Base-by-base conservation (phyloP, 2,888 invertebrate species). In the Cheilosia vulpina region DNA sequence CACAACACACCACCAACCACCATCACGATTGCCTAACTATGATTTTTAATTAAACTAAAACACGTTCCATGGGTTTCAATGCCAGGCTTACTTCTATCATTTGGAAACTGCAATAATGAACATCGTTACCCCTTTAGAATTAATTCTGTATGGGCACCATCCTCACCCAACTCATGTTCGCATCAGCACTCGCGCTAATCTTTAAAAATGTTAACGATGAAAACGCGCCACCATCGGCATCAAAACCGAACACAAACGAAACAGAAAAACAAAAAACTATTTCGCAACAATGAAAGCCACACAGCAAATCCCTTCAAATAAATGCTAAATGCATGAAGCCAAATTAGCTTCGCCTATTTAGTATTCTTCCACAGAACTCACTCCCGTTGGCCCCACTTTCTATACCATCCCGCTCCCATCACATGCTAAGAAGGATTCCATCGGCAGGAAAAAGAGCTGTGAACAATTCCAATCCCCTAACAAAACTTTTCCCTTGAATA, bases 341-440 rank as follows among this genome's bases (percentile, higher is more conserved):
- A 77, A 82, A 82, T 82, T 82, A 82, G 82, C 71, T 21, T 17
- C 34, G 47, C n/a, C 82, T 82, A 66, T 62, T 82, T 77, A 72
- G 65, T 77, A 82, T 82, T 77, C 82, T 82, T 77, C 82, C 34
- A 50, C 55, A 65, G 65, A 79, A 73, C 66, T 50, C 38, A 53
- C 53, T 45, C 53, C 58, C 38, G 57, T 19, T 58, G 13, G 62
- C 63, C 63, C 53, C 24, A 45, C 71, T 71, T 66, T 53, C 57
- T 43, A 52, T 62, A 65, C 53, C 65, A n/a, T 1, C 9, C 31
- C 24, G 6, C 4, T 4, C 6, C 17, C 2, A n/a, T 11, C 21
- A 4, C 15, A 6, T 1, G 19, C 11, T 38, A 55, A 69, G 31
- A 62, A 72, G 55, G 60, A 62, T 66, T 55, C 45, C n/a, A 45